phyloP scores from a whole-genome alignment of 1,140 invertebrate genomes.

The Aphis craccivora region DNA sequence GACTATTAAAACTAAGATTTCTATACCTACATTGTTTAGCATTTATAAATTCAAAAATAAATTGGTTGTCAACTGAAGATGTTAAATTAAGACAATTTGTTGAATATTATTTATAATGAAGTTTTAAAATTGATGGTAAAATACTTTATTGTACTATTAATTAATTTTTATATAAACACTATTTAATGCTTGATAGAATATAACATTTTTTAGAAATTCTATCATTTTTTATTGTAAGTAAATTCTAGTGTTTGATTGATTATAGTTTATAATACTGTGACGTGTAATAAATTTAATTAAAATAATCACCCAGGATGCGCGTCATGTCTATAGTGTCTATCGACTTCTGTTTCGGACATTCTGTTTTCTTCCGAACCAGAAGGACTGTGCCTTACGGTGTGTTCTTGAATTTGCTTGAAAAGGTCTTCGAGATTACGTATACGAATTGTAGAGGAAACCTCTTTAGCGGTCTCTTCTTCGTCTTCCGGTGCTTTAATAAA shows the following conservation, averaged over 20 bases:
- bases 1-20: too few species aligned
- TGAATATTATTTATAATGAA: too few species aligned
- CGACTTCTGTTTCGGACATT: slow-evolving; percentile 89
- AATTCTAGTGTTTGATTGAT: background rate
- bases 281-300: background rate
- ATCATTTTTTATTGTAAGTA: background rate
- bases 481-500: slow-evolving; percentile 65
- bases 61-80: too few species aligned
- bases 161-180: too few species aligned
- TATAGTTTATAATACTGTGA: background rate
- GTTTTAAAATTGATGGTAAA: too few species aligned
- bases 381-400: slow-evolving; percentile 85
- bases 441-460: slow-evolving; percentile 75
- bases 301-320: slow-evolving; percentile 71
- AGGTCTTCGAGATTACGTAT: slow-evolving; percentile 91
- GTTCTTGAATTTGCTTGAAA: slow-evolving; percentile 84
- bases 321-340: slow-evolving; percentile 85
- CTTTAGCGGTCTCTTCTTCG: slow-evolving; percentile 73
- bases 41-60: too few species aligned
- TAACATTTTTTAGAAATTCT: background rate
- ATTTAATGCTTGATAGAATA: too few species aligned
- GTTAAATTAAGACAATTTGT: too few species aligned
- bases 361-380: slow-evolving; percentile 90
- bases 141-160: too few species aligned
- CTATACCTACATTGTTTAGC: too few species aligned